Conservation (phyloP, 2,888 invertebrate species). For the Cephalotes varians region DNA sequence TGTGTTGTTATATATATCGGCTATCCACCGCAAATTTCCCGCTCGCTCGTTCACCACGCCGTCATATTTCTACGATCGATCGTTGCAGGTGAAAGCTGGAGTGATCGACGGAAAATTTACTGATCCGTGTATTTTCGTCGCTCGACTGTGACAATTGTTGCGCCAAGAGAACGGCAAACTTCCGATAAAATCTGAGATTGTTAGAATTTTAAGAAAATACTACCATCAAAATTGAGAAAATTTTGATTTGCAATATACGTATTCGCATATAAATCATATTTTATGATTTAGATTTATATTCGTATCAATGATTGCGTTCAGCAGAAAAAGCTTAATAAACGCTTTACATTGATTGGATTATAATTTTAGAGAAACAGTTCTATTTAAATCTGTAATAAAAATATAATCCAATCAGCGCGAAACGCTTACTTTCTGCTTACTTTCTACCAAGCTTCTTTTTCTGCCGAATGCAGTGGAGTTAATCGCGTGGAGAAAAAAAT, state of each 20-base stretch:
- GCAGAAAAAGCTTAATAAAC: no score
- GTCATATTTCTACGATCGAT: neutral
- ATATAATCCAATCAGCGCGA: no score
- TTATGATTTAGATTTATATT: neutral
- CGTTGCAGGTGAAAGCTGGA: slow-evolving; percentile 6
- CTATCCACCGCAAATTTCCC: neutral
- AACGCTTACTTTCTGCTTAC: no score
- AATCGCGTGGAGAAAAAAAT: neutral
- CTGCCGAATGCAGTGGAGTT: no score
- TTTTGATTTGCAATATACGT: neutral
- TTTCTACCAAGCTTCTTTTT: no score
- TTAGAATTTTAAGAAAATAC: neutral
- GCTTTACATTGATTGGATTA: no score
- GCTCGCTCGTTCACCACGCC: neutral
- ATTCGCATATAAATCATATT: neutral
- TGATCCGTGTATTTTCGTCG: neutral
- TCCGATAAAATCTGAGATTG: neutral
- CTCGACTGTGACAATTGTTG: neutral
- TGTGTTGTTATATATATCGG: neutral
- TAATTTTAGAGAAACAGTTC: no score
- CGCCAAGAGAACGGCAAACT: neutral
- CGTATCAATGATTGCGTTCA: neutral
- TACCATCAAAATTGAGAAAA: neutral
- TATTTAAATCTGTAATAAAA: no score
- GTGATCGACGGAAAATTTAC: slow-evolving; percentile 21